Evolutionary conservation across 2,113 vertebrate genomes (phyloP), one percentile per base, ranked within the genome.

Genomic region (Xiphorhynchus elegans): DNA sequence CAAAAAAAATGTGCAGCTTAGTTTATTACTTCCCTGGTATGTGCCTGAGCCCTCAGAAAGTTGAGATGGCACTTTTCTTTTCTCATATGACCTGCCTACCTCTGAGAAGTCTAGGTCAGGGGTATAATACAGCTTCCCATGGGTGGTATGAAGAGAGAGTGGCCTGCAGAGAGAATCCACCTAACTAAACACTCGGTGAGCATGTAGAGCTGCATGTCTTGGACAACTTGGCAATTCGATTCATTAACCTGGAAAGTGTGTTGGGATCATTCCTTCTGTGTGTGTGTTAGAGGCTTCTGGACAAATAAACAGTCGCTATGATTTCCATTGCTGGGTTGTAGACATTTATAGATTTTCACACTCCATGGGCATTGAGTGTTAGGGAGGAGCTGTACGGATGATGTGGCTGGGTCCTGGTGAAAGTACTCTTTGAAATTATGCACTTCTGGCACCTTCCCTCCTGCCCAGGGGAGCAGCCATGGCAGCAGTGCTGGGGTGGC

Each of bases 81-180:
- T 20, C 37, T 26, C 9, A 4, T 25, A 15, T 1, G 6, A 50
- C 26, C 35, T 83, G 28, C 37, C 35, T 83, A 14, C 39, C 25
- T 52, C 56, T 56, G 59, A 46, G 47, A n/a, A 28, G 14, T 50
- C 47, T 67, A 60, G 60, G 60, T 39, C 10, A 21, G 40, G 47
- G 23, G 7, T 73, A n/a, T 55, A n/a, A 44, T 33, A 17, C 9
- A 35, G 44, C 25, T 62, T 73, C 12, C 28, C 0, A 0, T 37
- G 35, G 66, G 15, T 7, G 28, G 6, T 44, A n/a, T n/a, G 50
- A 66, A 59, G 12, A 72, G 19, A 60, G 52, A 42, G 40, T 1
- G 2, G 2, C 39, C 59, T 39, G 29, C 52, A 26, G 70, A 44
- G 25, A 14, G 24, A 42, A 67, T 50, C 42, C 23, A 25, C 37